These are phyloP conservation scores for Struthio camelus DNA, from an alignment of 2,113 vertebrate species.

Conservation along the genomic window DNA sequence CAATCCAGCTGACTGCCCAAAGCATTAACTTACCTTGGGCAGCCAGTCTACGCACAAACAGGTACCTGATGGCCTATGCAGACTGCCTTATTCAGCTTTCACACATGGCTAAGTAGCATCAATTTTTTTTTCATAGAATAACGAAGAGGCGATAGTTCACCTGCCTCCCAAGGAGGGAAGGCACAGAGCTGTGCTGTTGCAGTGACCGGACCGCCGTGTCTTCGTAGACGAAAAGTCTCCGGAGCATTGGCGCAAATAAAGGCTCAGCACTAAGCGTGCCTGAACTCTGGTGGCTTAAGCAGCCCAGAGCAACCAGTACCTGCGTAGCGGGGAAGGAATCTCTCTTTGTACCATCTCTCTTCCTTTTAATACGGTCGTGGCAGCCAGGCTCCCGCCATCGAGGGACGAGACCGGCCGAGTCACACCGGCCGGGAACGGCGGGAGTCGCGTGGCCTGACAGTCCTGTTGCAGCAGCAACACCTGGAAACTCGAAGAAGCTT, in stretches of 20 bases:
- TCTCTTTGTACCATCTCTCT: background rate
- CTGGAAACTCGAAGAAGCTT: no score
- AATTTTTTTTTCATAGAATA: background rate
- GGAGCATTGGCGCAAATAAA: background rate
- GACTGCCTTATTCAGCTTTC: background rate
- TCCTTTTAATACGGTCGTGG: background rate
- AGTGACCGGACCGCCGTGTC: background rate
- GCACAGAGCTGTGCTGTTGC: background rate
- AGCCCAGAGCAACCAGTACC: background rate
- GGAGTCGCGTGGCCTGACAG: no score
- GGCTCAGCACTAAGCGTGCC: background rate
- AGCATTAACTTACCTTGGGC: background rate
- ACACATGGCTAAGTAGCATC: background rate
- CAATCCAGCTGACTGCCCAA: background rate
- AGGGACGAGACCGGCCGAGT: no score
- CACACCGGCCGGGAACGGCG: no score
- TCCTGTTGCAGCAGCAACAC: no score
- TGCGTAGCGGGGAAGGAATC: accelerated
- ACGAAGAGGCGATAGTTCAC: background rate
- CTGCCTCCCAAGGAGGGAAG: background rate
- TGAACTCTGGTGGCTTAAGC: background rate
- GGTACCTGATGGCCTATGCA: background rate
- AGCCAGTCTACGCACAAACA: no score
- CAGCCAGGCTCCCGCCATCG: no score
- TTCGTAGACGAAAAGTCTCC: background rate